Conservation (phyloP, 2,888 invertebrate species). For the Coecobrya sp. region DNA sequence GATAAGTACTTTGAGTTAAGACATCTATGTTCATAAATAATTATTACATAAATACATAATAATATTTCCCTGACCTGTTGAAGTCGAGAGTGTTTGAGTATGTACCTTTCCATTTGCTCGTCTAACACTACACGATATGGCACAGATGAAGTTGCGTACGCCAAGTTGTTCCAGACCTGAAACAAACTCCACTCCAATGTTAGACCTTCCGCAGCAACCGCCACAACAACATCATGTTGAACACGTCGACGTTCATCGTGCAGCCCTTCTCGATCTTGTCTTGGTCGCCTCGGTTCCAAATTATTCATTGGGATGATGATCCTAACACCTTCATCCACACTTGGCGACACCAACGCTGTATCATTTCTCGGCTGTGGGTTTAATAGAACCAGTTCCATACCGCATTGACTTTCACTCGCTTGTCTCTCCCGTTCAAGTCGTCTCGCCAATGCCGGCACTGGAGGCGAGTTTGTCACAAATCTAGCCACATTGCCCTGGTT, state of each 20-base stretch:
- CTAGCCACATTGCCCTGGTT: background rate
- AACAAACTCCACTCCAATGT: background rate
- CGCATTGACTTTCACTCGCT: no score
- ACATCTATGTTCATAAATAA: background rate
- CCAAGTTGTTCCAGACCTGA: constrained; percentile 10
- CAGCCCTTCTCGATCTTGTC: background rate
- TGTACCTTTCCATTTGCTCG: background rate
- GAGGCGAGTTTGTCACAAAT: background rate
- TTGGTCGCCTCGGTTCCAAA: background rate
- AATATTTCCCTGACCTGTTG: constrained; percentile 1
- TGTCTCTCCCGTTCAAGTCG: background rate
- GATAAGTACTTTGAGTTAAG: no score
- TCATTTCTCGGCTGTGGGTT: background rate
- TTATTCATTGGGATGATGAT: background rate
- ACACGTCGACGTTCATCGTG: background rate
- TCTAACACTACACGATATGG: background rate
- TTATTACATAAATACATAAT: no score
- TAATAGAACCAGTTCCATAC: background rate
- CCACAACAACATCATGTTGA: background rate
- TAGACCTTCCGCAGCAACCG: background rate
- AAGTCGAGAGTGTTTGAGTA: background rate
- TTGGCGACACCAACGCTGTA: background rate
- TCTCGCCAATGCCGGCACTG: background rate
- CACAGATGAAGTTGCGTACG: background rate
- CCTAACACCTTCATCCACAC: background rate